Base-by-base conservation (phyloP, 2,113 vertebrate genomes). In the Girardinichthys multiradiatus region DNA sequence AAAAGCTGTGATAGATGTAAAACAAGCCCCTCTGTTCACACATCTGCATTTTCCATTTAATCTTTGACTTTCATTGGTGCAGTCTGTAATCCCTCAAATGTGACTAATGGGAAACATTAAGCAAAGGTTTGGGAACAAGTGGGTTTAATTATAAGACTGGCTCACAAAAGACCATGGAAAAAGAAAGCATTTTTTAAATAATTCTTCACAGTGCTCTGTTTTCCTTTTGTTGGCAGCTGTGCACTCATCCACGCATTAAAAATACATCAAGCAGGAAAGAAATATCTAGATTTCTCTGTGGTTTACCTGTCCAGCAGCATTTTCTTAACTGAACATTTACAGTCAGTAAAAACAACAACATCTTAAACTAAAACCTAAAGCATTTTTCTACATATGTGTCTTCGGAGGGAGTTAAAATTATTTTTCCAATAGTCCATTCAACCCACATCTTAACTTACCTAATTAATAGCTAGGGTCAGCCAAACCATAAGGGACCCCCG, bases 31-130 rank as follows among this genome's bases (percentile, higher is more conserved):
- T 88, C 86, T 92, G 89, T 93, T 91, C 87, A 69, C 88, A 93
- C 91, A 94, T 93, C 93, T 94, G 93, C 76, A 87, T 91, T 94
- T 94, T 88, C 84, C 88, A 93, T 94, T 92, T 91, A 88, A 90
- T 92, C 88, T 91, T 81, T 87, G 89, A 92, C 87, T 92, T 92
- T 92, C 84, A 90, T 90, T 90, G 86, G 87, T 90, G 84, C 92
- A 85, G 90, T 92, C 92, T 92, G 91, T 90, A 92, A 94, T 94
- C 91, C 91, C 85, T 93, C 90, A 94, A 92, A 94, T 86, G 90
- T 92, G 90, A 92, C 91, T 92, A 93, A 94, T 92, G 88, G 90
- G 89, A 93, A 93, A 91, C 89, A 93, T 93, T 91, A 92, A 89
- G 87, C 74, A 76, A 83, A 93, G 83, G 84, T 93, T 92, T 76